Evolutionary conservation across 1,140 invertebrate genomes (phyloP).

Genomic region (Ephestia elutella): DNA sequence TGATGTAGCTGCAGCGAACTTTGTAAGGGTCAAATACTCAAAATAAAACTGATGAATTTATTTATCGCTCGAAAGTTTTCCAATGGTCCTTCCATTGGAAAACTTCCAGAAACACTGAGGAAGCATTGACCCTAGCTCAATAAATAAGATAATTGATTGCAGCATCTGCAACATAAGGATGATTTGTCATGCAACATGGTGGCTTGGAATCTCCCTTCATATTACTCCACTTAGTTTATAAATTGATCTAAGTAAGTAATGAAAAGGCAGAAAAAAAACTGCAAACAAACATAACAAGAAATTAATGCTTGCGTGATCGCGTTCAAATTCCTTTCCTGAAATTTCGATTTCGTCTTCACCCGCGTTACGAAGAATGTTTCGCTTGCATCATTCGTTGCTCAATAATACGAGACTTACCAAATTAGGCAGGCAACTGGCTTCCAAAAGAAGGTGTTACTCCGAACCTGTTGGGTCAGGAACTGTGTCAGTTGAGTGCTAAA

Average conservation of each 20-base stretch:
- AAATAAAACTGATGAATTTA: too few species aligned
- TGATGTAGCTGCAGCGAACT: background rate
- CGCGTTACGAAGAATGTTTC: background rate
- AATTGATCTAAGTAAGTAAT: too few species aligned
- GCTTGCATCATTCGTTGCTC: background rate
- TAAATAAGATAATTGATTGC: too few species aligned
- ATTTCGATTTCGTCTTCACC: slow-evolving; percentile 2
- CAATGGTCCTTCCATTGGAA: too few species aligned
- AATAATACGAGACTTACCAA: background rate
- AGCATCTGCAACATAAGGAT: too few species aligned
- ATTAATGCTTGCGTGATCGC: background rate
- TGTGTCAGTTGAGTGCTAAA: background rate
- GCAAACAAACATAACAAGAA: background rate
- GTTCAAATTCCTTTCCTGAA: background rate
- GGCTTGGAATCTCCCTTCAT: too few species aligned
- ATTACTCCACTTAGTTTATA: too few species aligned
- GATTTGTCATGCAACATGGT: too few species aligned
- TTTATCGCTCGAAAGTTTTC: too few species aligned
- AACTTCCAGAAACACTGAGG: too few species aligned
- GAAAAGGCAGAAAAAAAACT: background rate
- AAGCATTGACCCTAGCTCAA: too few species aligned
- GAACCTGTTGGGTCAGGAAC: background rate
- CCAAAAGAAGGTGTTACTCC: background rate
- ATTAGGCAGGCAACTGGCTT: background rate
- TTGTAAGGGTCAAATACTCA: too few species aligned